Base-by-base conservation (phyloP, 2,888 invertebrate species). In the Troglohyphantes excavatus region DNA sequence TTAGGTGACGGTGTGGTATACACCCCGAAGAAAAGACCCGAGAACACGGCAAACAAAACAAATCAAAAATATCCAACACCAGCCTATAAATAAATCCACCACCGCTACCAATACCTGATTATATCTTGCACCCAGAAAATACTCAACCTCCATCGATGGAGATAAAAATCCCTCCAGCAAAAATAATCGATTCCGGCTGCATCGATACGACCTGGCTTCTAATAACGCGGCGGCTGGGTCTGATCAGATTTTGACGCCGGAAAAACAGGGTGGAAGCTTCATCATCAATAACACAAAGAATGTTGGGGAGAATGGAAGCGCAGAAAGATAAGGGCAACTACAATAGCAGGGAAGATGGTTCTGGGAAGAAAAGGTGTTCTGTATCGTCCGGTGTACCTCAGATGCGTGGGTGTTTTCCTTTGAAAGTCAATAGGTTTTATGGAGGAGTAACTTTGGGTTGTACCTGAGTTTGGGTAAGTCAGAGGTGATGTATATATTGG, bases 231-330 rank as follows among this genome's bases (percentile, higher is more conserved):
- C 19, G 9, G 27, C 27, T 23, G 67, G 27, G 67, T 46, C 53
- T 76, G 76, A 76, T 76, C 76, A 76, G 63, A 76, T 76, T 76
- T 61, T 61, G 76, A 21, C 26, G 59, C 61, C 61, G 76, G 61
- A 59, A 76, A 76, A 59, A 63, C 73, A 53, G 26, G 29, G 33
- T 33, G 33, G 19, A 13, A 29, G 19, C 21, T 29, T 29, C 33
- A 21, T 76, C 76, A 76, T 76, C 76, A 76, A 76, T 76, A 76
- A 76, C 63, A 63, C 61, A 53, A 73, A 59, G 73, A 73, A 59
- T 27, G 26, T 27, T 19, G 67, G 33, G 33, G 61, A 33, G 61
- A 76, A 76, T 23, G 19, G 29, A 27, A 3, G 23, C 2, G 23
- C n/a, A 29, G n/a, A 17, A 39, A 76, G 27, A 53, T 23, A 46